Conservation (phyloP, 2,113 vertebrate genomes). For the Chroicocephalus ridibundus region DNA sequence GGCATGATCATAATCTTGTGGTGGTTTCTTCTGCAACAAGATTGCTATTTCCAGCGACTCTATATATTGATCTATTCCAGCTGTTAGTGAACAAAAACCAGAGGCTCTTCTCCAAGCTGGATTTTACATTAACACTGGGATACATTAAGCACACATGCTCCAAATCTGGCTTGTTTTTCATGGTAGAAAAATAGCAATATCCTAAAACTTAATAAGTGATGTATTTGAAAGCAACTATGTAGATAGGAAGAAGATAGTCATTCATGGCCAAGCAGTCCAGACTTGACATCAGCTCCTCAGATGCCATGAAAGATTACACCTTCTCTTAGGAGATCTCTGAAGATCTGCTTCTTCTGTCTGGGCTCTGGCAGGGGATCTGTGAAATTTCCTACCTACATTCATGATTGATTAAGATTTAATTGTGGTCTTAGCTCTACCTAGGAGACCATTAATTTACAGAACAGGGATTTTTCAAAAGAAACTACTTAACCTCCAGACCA, state of each 20-base stretch:
- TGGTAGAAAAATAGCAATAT: neutral
- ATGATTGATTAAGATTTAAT: neutral
- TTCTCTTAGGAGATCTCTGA: neutral
- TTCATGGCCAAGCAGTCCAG: neutral
- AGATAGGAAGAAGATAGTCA: neutral
- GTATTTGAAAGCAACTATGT: neutral
- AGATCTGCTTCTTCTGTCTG: neutral
- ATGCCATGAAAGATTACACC: neutral
- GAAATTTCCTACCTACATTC: neutral
- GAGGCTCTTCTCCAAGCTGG: neutral
- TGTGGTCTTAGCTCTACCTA: neutral
- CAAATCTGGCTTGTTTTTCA: neutral
- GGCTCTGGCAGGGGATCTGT: neutral
- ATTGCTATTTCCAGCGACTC: slow-evolving; percentile 6
- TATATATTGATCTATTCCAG: slow-evolving; percentile 33
- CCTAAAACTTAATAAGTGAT: neutral
- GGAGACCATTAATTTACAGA: neutral
- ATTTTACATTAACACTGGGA: slow-evolving; percentile 16
- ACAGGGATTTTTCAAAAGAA: neutral
- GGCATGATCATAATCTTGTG: neutral
- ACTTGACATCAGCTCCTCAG: neutral
- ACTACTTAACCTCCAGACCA: slow-evolving; percentile 6
- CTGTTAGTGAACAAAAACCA: neutral
- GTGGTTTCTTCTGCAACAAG: slow-evolving; percentile 18
- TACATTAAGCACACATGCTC: neutral